Base-by-base conservation (phyloP, 2,797 vertebrate species). In the Caiman crocodilus region DNA sequence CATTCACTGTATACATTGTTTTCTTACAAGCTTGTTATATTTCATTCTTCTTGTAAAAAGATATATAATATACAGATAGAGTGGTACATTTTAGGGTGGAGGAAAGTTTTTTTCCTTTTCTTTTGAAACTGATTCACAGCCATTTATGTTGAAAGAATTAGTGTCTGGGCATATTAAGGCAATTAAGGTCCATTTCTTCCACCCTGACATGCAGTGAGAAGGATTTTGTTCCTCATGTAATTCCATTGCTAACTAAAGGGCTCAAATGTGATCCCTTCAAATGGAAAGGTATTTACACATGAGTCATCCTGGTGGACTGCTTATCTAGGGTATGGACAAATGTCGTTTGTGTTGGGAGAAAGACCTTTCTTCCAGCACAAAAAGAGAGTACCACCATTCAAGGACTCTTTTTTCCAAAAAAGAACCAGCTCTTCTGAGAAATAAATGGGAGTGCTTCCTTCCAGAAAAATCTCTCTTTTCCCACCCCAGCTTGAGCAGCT, bases 91-190 rank as follows among this genome's bases (percentile, higher is more conserved):
- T 89, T 82, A 63, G 78, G 94, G 55, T 56, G 35, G 95, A 83
- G 76, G 67, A 67, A 5, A 0, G 82, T 35, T 15, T 86, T 90
- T 88, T 92, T 55, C 63, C 80, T 94, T 92, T 67, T 30, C 65
- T 50, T 50, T 50, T 50, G 61, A 88, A 95, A 95, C 65, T 42
- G 55, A 93, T 80, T 59, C 76, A 90, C 61, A 30, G 4, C 55
- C 71, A 79, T 58, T 96, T 82, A 30, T 82, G 85, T 82, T 92
- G 85, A 90, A 95, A 91, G 80, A 90, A 57, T 3, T 23, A 79
- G 76, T 67, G 58, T 86, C 65, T 87, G 13, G 30, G 85, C 79
- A 71, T 85, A 81, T 94, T 50, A 50, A 50, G 42, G 87, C 63
- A 83, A 73, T 90, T 87, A 87, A 82, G 12, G 13, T 35, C 67